Evolutionary conservation across 2,888 invertebrate genomes (phyloP), one percentile per base, ranked within the genome.

Genomic region (Heteromurus nitidus): DNA sequence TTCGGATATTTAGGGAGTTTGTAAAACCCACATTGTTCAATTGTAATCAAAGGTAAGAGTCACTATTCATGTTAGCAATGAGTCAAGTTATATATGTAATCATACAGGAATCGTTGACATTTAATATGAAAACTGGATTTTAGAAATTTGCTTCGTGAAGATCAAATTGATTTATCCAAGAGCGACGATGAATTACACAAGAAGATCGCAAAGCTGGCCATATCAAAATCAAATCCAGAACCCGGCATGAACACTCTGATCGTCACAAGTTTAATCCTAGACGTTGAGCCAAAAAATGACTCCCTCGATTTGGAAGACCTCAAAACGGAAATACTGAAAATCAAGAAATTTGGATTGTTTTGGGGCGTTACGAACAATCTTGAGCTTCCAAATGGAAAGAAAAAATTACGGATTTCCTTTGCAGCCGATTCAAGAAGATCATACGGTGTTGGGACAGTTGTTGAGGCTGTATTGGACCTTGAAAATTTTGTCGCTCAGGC

Each of bases 381-480:
- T 0, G 58, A 64, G 18, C 0, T 55, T 20, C 26, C 55, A 16
- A 50, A 60, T 11, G 60, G 42, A 3, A 30, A 53, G 36, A 72
- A 74, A 30, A 67, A 74, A n/a, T 62, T 82, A n/a, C 42, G 64
- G 36, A 55, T 82, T 60, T 79, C 82, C 1, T 82, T 82, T 50
- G 64, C 77, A 60, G 82, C 82, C 2, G 82, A 82, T 24, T 60
- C 47, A n/a, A 42, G 74, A 11, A 50, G 82, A 20, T 74, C 82
- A 2, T 82, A 82, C 44, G 82, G 82, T 1, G 82, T 82, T n/a
- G 82, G 82, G 7, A 74, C 82, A 3, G 74, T 82, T 20, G 79
- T 82, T 16, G 82, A 82, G 62, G 65, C 69, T 2, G 79, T 82
- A 18, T 44, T 73, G 20, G 82, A 82, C 30, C 47, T 82, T 20